These are phyloP conservation scores for Diglossa brunneiventris DNA, from an alignment of 2,113 vertebrate species.

Conservation along the genomic window DNA sequence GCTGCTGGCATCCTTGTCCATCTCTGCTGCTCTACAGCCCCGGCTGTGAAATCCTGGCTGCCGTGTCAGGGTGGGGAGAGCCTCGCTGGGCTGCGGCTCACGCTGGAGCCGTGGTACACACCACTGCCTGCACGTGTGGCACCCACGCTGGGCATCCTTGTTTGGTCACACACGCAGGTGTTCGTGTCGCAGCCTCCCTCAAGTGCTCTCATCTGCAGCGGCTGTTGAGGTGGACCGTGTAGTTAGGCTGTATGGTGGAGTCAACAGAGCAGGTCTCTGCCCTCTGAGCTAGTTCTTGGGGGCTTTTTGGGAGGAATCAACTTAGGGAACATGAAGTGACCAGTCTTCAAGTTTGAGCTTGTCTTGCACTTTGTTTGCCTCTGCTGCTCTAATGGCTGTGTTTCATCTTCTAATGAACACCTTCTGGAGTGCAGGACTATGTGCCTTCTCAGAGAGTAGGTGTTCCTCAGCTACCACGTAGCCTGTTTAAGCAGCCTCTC, in stretches of 20 bases:
- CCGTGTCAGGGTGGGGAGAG: background rate
- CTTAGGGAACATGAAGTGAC: background rate
- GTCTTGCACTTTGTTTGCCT: background rate
- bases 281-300: background rate
- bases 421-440: background rate
- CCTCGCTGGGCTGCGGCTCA: rapidly evolving
- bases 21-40: too few relatives aligned
- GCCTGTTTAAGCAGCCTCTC: background rate
- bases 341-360: background rate
- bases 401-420: background rate
- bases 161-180: rapidly evolving
- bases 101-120: rapidly evolving
- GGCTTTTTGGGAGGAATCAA: background rate
- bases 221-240: background rate
- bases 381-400: background rate
- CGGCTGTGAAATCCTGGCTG: background rate
- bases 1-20: rapidly evolving
- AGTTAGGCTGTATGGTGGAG: background rate
- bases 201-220: background rate
- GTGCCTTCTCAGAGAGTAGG: background rate
- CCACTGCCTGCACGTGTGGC: rapidly evolving
- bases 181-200: background rate
- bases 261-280: background rate
- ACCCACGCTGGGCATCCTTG: rapidly evolving
- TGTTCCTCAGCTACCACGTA: background rate